Base-by-base conservation (phyloP, 1,140 invertebrate genomes). In the Nylanderia fulva region DNA sequence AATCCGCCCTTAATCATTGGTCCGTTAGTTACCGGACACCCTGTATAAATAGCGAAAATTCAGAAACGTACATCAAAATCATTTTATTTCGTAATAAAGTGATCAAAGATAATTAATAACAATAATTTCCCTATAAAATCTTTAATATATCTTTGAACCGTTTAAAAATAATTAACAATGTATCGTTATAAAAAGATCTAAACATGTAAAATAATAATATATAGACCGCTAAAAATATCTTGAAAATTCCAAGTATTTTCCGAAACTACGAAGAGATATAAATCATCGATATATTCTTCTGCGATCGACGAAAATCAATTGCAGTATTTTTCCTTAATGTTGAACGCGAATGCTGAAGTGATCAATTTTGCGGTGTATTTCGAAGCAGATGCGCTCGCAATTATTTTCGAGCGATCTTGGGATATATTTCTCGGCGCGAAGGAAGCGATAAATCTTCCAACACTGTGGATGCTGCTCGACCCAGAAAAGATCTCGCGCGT, bases 401-500 rank as follows among this genome's bases (percentile, higher is more conserved):
- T 58, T 72, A 42, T 82, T 82, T 82, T 72, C 33, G 18, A 60
- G 66, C 45, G 15, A 82, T 45, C 66, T 68, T 36, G n/a, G 24
- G 13, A 42, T 72, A 48, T 48, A 33, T 72, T 42, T 33, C 77
- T 72, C 24, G 24, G 66, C 15, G 27, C 66, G 18, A 72, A 33
- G 66, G 66, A 58, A 72, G 21, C 66, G 54, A 82, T 82, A 71
- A 82, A 82, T 82, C 52, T 82, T 42, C 11, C 68, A 13, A n/a
- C 3, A 15, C 64, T 71, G n/a, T 29, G 48, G 33, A 56, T 39
- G 48, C 48, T 11, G 33, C 24, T 24, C 77, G 77, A 82, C 66
- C 77, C 54, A 82, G 77, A 82, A n/a, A 82, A 80, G 76, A 71
- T 80, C 29, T 80, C 13, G 7, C 64, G 36, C 64, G 52, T 39